Conservation (phyloP, 2,797 vertebrate genomes). For the Coilia nasus region DNA sequence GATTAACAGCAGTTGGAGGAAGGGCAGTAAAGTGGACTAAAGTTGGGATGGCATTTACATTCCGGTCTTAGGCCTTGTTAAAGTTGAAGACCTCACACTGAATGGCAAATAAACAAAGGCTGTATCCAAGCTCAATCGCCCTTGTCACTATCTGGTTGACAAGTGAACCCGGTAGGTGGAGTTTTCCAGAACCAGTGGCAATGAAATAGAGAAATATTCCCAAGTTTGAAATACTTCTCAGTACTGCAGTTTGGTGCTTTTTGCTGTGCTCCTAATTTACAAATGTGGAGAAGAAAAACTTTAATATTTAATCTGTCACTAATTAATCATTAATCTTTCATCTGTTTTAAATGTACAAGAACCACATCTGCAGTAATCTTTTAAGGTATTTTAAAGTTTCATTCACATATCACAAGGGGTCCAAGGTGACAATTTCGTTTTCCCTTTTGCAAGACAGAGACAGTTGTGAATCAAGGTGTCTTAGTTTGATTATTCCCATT, state of each 20-base stretch:
- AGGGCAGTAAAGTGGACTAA: neutral
- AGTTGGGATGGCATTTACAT: constrained; percentile 24
- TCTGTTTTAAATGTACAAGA: no score
- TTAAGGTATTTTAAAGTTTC: neutral
- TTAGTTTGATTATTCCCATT: neutral
- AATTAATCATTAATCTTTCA: neutral
- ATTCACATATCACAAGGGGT: neutral
- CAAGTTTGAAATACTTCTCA: neutral
- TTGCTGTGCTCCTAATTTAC: neutral
- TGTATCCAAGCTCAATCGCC: neutral
- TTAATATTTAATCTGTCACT: neutral
- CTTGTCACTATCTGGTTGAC: constrained; percentile 1
- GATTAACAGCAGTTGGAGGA: neutral
- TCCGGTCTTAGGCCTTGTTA: constrained; percentile 17
- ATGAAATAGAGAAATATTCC: neutral
- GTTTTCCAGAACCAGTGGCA: neutral
- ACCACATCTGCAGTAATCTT: neutral
- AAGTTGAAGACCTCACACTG: neutral
- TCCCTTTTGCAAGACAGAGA: neutral
- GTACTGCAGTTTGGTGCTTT: neutral
- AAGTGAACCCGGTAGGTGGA: neutral
- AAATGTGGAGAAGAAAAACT: no score
- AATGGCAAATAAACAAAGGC: neutral
- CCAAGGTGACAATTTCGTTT: neutral
- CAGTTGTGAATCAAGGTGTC: neutral